Evolutionary conservation across 2,113 vertebrate species (phyloP).

Genomic region (Rhagologus leucostigma): DNA sequence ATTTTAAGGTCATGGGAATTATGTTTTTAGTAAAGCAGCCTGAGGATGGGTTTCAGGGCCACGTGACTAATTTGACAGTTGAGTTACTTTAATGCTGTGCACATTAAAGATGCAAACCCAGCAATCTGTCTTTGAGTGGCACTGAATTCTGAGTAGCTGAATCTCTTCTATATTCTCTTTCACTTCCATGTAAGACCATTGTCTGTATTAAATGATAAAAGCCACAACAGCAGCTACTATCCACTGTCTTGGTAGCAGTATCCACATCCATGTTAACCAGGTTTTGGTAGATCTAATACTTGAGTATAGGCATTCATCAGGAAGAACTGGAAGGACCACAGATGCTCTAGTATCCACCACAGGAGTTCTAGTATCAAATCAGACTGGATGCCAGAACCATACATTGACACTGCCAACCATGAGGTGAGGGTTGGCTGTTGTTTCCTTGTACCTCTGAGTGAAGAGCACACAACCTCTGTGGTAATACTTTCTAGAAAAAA

Average conservation of each 20-base stretch:
- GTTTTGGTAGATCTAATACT: not conserved
- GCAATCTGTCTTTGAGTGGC: not conserved
- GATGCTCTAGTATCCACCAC: too few species aligned
- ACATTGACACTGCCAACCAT: not conserved
- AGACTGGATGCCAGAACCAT: not conserved
- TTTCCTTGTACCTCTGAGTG: not conserved
- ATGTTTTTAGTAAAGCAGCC: not conserved
- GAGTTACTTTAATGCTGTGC: not conserved
- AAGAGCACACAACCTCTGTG: not conserved
- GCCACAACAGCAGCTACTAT: not conserved
- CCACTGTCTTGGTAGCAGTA: not conserved
- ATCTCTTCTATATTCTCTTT: not conserved
- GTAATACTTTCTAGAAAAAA: not conserved
- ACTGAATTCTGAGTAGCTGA: not conserved
- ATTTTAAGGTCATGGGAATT: not conserved
- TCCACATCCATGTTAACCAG: not conserved
- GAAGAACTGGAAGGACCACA: not conserved
- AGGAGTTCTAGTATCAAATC: not conserved
- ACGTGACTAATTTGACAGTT: not conserved
- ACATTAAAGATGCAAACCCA: not conserved
- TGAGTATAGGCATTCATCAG: rapidly evolving
- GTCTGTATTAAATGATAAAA: not conserved
- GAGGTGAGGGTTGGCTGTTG: not conserved
- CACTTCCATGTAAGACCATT: not conserved
- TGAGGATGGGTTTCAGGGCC: not conserved